Evolutionary conservation across 1,140 invertebrate species (phyloP).

Genomic region (Temnothorax curvispinosus): DNA sequence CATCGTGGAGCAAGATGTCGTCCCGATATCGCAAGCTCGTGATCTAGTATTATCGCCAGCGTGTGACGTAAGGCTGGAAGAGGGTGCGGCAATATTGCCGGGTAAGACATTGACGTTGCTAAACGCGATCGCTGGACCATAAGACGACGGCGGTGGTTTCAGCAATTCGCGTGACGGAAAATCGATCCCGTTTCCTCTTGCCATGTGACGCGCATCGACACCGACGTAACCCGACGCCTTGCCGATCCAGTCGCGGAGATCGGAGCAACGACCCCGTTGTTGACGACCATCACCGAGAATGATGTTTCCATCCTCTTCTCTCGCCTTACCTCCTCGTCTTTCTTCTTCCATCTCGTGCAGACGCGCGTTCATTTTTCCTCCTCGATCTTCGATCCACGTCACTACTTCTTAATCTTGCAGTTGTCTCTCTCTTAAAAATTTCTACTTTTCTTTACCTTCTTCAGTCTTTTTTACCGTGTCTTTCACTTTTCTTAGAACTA

Average conservation of each 20-base stretch:
- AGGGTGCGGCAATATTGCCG: slow-evolving; percentile 9
- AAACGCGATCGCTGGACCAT: background rate
- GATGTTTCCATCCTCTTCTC: background rate
- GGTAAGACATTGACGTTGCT: background rate
- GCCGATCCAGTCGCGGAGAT: slow-evolving; percentile 27
- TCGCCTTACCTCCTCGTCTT: background rate
- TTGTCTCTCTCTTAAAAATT: background rate
- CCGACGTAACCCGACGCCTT: background rate
- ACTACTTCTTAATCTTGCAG: background rate
- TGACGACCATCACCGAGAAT: slow-evolving; percentile 7
- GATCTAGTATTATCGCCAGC: background rate
- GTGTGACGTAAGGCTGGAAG: slow-evolving; percentile 13
- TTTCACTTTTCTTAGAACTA: background rate
- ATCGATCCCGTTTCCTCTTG: slow-evolving; percentile 10
- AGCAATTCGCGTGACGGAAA: background rate
- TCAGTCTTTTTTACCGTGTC: background rate
- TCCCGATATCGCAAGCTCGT: slow-evolving; percentile 28
- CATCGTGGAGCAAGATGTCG: slow-evolving; percentile 1
- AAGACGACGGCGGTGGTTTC: background rate
- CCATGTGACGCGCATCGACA: slow-evolving; percentile 15
- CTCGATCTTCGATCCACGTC: background rate
- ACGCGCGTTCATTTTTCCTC: slow-evolving; percentile 34
- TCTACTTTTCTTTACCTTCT: background rate
- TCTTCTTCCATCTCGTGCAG: background rate
- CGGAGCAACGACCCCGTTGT: slow-evolving; percentile 54